Conservation (phyloP, 2,113 vertebrate genomes). For the Brachypodius melanocephalos region DNA sequence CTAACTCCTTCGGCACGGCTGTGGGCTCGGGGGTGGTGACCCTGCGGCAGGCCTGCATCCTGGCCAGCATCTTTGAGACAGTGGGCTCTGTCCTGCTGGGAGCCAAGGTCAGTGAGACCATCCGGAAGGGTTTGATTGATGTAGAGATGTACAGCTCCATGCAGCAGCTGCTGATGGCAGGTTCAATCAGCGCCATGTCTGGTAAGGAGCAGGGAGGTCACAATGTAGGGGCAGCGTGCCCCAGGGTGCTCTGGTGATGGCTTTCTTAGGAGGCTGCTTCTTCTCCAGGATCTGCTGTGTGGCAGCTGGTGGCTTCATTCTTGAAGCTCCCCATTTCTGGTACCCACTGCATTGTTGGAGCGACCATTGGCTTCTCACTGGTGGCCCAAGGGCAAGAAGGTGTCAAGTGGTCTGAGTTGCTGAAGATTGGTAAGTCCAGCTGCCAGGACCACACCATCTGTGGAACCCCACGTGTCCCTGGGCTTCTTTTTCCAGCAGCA, state of each 20-base stretch:
- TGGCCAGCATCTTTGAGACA: constrained; percentile 93
- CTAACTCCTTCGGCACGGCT: constrained; percentile 96
- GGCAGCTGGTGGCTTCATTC: constrained; percentile 92
- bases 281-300: constrained; percentile 88
- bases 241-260: fast-evolving
- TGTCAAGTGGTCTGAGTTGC: constrained; percentile 88
- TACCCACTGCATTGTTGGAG: constrained; percentile 96
- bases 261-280: background rate
- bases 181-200: constrained; percentile 89
- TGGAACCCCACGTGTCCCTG: fast-evolving
- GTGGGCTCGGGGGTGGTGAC: constrained; percentile 95
- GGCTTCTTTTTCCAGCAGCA: background rate
- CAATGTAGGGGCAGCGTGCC: fast-evolving
- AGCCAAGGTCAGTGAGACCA: constrained; percentile 96
- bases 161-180: constrained; percentile 82
- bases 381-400: constrained; percentile 87
- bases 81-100: constrained; percentile 91
- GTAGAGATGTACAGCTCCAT: constrained; percentile 82
- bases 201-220: constrained; percentile 76
- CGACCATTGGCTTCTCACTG: constrained; percentile 92
- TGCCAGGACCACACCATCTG: fast-evolving
- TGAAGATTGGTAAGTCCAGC: constrained; percentile 85
- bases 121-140: constrained; percentile 90
- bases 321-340: constrained; percentile 97
- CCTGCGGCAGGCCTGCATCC: constrained; percentile 87